phyloP scores from a whole-genome alignment of 92 coral and sea anemone genomes.

The Umimayanthus kanabou region DNA sequence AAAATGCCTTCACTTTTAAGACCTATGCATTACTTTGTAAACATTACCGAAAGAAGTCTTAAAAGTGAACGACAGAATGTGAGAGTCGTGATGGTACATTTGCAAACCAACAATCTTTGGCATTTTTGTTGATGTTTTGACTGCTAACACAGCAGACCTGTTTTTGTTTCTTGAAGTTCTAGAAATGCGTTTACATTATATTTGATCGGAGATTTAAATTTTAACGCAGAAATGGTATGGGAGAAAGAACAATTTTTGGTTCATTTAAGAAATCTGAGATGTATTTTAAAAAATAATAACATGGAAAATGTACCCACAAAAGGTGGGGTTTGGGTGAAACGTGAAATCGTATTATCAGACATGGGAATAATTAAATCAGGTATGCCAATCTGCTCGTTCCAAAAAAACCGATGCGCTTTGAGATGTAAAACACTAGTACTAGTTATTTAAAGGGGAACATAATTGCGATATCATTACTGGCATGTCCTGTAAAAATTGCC shows the following conservation, averaged over 20 bases:
- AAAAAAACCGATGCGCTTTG: not conserved
- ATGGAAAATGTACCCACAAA: too few relatives aligned
- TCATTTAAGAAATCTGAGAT: not conserved
- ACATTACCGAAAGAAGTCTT: not conserved
- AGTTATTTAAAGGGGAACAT: too few relatives aligned
- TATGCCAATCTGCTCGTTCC: not conserved
- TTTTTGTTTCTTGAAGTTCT: too few relatives aligned
- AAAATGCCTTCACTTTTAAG: not conserved
- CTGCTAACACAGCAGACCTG: not conserved
- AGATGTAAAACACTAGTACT: not conserved
- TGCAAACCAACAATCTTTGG: not conserved
- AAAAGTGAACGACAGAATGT: not conserved
- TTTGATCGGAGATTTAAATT: not conserved
- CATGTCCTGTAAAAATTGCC: not conserved
- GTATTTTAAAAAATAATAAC: not conserved
- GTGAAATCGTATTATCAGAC: not conserved
- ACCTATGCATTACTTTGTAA: not conserved
- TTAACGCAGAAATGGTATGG: not conserved
- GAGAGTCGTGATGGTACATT: not conserved
- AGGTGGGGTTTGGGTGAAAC: not conserved
- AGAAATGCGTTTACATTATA: not conserved
- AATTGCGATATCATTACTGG: not conserved
- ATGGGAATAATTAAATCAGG: not conserved
- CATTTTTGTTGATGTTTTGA: not conserved
- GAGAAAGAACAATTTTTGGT: not conserved